Conservation (phyloP, 53 echinoderm and acorn worm genomes). For the Mesocentrotus franciscanus region DNA sequence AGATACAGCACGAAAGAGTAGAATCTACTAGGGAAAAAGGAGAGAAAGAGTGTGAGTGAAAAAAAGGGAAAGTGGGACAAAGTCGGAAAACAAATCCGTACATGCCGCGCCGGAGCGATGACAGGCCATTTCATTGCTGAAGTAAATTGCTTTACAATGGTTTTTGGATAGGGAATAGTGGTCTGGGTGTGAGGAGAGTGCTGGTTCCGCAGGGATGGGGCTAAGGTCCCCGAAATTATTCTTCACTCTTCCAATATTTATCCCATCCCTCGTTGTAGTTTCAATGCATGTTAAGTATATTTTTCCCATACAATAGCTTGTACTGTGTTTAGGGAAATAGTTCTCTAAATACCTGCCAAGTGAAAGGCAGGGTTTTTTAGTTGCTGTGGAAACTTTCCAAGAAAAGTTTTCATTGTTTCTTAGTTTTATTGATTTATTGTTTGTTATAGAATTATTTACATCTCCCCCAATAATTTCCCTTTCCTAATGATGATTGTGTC, state of each 20-base stretch:
- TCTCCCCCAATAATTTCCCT: too few relatives aligned
- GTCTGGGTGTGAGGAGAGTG: slow-evolving; percentile 3
- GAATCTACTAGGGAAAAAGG: neutral
- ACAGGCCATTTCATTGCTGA: slow-evolving; percentile 55
- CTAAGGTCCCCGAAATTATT: slow-evolving; percentile 16
- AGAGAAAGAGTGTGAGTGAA: neutral
- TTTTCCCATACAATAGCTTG: neutral
- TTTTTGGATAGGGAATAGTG: slow-evolving; percentile 28
- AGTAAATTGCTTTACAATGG: slow-evolving; percentile 65
- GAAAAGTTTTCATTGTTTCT: too few relatives aligned
- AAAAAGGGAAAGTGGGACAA: neutral
- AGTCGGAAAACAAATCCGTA: slow-evolving; percentile 44
- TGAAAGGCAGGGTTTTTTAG: too few relatives aligned
- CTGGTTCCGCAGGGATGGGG: neutral
- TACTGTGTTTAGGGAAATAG: neutral
- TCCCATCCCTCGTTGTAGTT: neutral
- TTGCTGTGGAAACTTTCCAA: too few relatives aligned
- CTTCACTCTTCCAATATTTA: slow-evolving; percentile 14
- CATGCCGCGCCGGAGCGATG: slow-evolving; percentile 48
- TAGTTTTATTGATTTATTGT: too few relatives aligned
- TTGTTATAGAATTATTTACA: too few relatives aligned
- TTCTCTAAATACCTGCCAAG: too few relatives aligned
- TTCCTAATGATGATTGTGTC: too few relatives aligned
- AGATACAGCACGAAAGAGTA: neutral
- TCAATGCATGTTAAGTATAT: neutral